Percentiles rank a stretch among this genome's conserved stretches.
These are phyloP conservation scores for Micropoecilia bifurca DNA, from an alignment of 2,797 vertebrate genomes.

Conservation along the genomic window DNA sequence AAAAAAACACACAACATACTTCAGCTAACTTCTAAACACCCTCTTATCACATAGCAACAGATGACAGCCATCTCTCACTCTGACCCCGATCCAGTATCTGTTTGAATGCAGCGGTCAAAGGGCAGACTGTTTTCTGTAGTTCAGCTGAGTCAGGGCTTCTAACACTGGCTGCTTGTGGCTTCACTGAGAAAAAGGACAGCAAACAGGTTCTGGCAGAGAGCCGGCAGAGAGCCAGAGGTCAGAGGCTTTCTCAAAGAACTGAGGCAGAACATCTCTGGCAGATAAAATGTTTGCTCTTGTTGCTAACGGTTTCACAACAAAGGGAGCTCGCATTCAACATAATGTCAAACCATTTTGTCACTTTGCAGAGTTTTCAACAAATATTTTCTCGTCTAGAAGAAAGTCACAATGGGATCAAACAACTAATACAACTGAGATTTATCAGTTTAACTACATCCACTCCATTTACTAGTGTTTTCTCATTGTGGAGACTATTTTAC, in stretches of 20 bases:
- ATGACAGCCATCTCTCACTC: conserved; percentile 51
- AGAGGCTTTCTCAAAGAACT: conserved; percentile 6
- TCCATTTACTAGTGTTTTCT: background rate
- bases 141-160: conserved; percentile 66
- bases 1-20: conserved; percentile 30
- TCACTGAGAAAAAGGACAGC: conserved; percentile 38
- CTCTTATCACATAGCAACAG: conserved; percentile 78
- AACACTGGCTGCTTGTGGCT: conserved; percentile 44
- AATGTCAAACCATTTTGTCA: background rate
- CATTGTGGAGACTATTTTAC: background rate
- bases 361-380: background rate
- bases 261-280: background rate
- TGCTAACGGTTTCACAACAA: background rate
- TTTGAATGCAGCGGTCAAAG: conserved; percentile 58
- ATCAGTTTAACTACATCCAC: background rate
- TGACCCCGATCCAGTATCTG: conserved; percentile 51
- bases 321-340: background rate
- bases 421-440: background rate
- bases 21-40: conserved; percentile 28
- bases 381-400: background rate
- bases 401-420: background rate
- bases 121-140: conserved; percentile 38
- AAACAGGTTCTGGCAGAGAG: conserved; percentile 24
- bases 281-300: background rate
- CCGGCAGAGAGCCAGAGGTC: conserved; percentile 31